These are phyloP conservation scores for Sinocyclocheilus grahami DNA, from an alignment of 2,113 vertebrate genomes.

Conservation along the genomic window DNA sequence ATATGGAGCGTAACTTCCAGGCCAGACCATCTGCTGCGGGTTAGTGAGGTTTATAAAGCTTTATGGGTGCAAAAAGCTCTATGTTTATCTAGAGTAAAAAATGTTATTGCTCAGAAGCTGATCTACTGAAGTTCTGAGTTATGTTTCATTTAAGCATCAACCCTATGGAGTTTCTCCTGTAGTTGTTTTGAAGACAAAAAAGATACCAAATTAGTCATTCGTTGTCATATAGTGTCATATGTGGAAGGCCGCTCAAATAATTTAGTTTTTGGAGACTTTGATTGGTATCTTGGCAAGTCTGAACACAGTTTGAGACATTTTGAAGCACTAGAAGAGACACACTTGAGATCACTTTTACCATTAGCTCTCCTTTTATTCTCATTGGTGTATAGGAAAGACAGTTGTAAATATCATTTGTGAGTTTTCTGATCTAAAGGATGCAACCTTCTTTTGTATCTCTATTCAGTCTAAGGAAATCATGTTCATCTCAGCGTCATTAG, in stretches of 20 bases:
- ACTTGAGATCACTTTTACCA: not conserved
- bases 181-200: not conserved
- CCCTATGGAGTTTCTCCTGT: not conserved
- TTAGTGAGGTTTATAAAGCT: slow-evolving; percentile 39
- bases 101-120: not conserved
- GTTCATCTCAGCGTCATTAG: not conserved
- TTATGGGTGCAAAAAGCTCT: slow-evolving; percentile 31
- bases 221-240: not conserved
- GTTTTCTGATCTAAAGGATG: not conserved
- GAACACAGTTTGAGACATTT: not conserved
- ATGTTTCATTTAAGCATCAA: not conserved
- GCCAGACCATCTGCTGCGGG: slow-evolving; percentile 55
- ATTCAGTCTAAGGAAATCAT: not conserved
- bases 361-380: not conserved
- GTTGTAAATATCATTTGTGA: not conserved
- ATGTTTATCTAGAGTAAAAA: not conserved
- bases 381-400: not conserved
- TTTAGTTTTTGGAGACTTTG: not conserved
- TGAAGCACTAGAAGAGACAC: not conserved
- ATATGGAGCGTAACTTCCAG: slow-evolving; percentile 52
- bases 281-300: not conserved
- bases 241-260: not conserved
- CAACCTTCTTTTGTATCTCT: not conserved
- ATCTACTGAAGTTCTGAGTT: not conserved
- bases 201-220: not conserved